Evolutionary conservation across 2,888 invertebrate genomes (phyloP).

Genomic region (Diarsia dahlii): DNA sequence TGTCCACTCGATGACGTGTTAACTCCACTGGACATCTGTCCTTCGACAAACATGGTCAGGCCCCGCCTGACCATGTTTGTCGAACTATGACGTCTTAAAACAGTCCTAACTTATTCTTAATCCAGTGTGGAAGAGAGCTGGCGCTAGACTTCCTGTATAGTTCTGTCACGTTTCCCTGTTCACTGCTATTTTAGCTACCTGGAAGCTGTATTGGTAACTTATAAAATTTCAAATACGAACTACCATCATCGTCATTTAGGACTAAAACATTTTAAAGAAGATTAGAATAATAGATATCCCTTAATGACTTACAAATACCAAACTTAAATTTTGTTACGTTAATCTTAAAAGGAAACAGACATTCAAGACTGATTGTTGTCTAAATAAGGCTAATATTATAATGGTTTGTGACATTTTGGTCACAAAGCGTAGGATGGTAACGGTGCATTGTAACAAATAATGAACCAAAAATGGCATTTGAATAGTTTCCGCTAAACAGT

Average conservation of each 20-base stretch:
- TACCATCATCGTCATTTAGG: not conserved
- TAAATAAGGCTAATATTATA: constrained; percentile 44
- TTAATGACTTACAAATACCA: not conserved
- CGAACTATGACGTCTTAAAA: too few species aligned
- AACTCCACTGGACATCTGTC: too few species aligned
- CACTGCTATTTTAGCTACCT: not conserved
- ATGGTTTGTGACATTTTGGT: constrained; percentile 39
- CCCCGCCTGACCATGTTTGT: too few species aligned
- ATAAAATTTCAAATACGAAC: not conserved
- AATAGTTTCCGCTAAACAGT: constrained; percentile 4
- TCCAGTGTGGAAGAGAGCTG: too few species aligned
- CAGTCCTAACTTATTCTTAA: too few species aligned
- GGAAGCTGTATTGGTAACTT: not conserved
- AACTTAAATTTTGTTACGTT: not conserved
- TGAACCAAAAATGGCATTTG: constrained; percentile 7
- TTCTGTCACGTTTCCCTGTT: too few species aligned
- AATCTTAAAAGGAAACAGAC: constrained; percentile 5
- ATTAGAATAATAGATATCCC: not conserved
- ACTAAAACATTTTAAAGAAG: not conserved
- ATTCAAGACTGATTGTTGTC: constrained; percentile 6
- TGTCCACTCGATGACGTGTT: too few species aligned
- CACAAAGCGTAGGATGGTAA: constrained; percentile 54
- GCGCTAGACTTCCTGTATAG: too few species aligned
- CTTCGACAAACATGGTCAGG: too few species aligned
- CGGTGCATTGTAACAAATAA: constrained; percentile 38